Conservation (phyloP, 2,888 invertebrate species). For the Yponomeuta sedellus region DNA sequence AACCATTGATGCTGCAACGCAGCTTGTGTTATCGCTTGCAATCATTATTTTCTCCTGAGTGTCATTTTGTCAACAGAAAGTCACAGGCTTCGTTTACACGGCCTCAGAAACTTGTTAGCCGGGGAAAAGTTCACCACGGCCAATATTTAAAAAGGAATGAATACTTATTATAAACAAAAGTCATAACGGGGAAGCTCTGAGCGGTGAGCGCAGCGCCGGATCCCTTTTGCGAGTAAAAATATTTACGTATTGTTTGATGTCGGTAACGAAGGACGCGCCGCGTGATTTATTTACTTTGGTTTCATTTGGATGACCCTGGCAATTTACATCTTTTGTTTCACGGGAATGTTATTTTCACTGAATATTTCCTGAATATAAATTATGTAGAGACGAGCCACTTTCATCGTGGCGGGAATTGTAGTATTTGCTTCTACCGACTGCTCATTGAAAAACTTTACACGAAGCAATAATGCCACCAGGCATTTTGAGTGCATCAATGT, state of each 20-base stretch:
- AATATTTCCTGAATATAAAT: conserved; percentile 20
- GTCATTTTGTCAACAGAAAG: neutral
- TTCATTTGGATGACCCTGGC: conserved; percentile 21
- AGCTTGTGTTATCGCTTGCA: neutral
- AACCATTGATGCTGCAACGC: too few relatives aligned
- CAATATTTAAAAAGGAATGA: conserved; percentile 5
- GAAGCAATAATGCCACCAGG: too few relatives aligned
- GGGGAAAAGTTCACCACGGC: neutral
- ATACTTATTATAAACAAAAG: neutral
- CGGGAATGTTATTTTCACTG: neutral
- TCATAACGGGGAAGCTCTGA: neutral
- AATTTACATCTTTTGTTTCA: neutral
- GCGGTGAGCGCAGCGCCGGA: neutral
- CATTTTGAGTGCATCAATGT: too few relatives aligned
- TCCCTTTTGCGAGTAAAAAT: conserved; percentile 16
- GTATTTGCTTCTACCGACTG: too few relatives aligned
- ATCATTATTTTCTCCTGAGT: too few relatives aligned
- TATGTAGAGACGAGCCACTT: neutral
- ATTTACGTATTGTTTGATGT: conserved; percentile 29
- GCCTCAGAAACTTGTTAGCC: conserved; percentile 3
- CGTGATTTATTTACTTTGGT: conserved; percentile 29
- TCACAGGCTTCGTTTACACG: neutral
- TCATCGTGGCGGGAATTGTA: too few relatives aligned
- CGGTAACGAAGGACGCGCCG: conserved; percentile 25
- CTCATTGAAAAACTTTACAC: too few relatives aligned